These are phyloP conservation scores for Opisthocomus hoazin DNA, from an alignment of 2,113 vertebrate genomes.

Conservation along the genomic window DNA sequence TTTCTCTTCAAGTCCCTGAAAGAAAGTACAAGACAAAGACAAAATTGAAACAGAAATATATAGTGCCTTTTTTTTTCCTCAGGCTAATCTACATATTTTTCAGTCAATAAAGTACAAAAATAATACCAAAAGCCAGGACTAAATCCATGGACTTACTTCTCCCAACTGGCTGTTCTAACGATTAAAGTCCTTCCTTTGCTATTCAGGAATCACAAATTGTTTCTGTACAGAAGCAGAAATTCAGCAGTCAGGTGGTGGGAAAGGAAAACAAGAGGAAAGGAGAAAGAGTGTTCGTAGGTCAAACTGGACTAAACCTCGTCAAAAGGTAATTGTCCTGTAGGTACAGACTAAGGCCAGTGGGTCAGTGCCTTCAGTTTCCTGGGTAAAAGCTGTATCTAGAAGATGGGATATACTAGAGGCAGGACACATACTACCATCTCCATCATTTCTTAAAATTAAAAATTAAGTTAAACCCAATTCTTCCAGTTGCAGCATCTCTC, in stretches of 20 bases:
- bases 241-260: fast-evolving
- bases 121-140: not conserved
- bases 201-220: not conserved
- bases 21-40: not conserved
- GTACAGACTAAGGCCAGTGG: not conserved
- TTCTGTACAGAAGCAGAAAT: not conserved
- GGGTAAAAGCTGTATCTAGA: not conserved
- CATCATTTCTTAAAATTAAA: not conserved
- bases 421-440: not conserved
- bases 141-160: not conserved
- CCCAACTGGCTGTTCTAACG: not conserved
- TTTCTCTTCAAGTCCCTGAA: not conserved
- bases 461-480: not conserved
- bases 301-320: not conserved
- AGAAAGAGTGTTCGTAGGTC: not conserved
- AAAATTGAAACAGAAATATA: not conserved
- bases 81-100: not conserved
- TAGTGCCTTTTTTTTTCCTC: not conserved
- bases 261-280: not conserved
- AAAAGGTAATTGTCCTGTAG: not conserved
- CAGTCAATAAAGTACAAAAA: not conserved
- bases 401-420: not conserved
- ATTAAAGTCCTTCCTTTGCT: not conserved
- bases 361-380: not conserved
- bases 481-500: not conserved